Evolutionary conservation across 2,113 vertebrate genomes (phyloP).

Genomic region (Tylochromis polylepis): DNA sequence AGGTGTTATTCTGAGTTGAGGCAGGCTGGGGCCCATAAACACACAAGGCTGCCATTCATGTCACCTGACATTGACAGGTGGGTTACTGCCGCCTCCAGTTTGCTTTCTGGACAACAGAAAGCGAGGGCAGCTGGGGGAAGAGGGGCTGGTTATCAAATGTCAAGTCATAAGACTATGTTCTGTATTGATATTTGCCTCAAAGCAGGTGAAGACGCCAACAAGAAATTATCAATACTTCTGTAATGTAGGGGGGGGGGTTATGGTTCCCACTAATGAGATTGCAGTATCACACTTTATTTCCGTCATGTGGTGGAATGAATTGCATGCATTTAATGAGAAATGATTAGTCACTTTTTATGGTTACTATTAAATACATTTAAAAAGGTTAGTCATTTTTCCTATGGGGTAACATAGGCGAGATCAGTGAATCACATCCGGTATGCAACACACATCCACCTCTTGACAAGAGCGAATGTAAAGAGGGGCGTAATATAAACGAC

Average conservation of each 20-base stretch:
- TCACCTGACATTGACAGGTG: slow-evolving; percentile 65
- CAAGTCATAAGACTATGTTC: background rate
- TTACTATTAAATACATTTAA: background rate
- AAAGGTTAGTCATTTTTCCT: background rate
- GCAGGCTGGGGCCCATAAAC: background rate
- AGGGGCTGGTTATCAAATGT: background rate
- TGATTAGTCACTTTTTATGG: background rate
- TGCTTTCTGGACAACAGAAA: background rate
- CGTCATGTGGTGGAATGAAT: background rate
- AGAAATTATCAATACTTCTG: background rate
- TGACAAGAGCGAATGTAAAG: slow-evolving; percentile 9
- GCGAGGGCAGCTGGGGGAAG: background rate
- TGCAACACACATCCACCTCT: slow-evolving; percentile 54
- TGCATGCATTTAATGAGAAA: background rate
- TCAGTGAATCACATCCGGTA: slow-evolving; percentile 66
- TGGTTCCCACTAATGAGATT: background rate
- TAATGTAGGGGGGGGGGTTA: background rate
- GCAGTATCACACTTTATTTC: background rate
- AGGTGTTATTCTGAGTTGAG: slow-evolving; percentile 31
- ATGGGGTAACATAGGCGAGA: slow-evolving; percentile 6
- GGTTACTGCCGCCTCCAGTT: slow-evolving; percentile 8
- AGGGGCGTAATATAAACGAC: background rate
- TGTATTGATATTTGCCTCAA: background rate
- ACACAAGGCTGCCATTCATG: slow-evolving; percentile 2
- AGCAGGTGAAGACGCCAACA: background rate